Conservation (phyloP, 2,888 invertebrate species). For the Cataglyphis albicans region DNA sequence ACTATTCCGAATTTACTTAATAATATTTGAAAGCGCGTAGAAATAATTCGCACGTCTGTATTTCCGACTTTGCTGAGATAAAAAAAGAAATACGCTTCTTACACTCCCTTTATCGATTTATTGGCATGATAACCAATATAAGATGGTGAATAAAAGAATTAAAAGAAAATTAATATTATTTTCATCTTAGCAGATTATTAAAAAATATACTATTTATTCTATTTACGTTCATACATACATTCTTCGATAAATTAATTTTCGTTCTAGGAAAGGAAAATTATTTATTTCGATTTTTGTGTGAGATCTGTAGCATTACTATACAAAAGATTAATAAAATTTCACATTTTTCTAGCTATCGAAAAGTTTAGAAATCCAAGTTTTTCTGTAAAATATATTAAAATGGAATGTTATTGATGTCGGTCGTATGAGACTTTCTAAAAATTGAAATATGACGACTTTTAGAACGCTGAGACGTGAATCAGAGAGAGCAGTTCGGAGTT, state of each 20-base stretch:
- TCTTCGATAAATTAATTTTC: background rate
- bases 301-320: background rate
- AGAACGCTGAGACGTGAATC: constrained; percentile 3
- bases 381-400: constrained; percentile 16
- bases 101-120: background rate
- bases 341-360: background rate
- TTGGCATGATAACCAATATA: background rate
- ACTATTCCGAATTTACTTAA: constrained; percentile 44
- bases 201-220: background rate
- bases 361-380: background rate
- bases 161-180: background rate
- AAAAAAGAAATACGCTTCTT: constrained; percentile 11
- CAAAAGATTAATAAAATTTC: background rate
- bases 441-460: constrained; percentile 51
- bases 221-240: background rate
- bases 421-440: constrained; percentile 35
- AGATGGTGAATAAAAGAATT: background rate
- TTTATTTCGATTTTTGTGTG: background rate
- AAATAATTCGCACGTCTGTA: constrained; percentile 29
- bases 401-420: constrained; percentile 22
- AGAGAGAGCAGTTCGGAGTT: constrained; percentile 2
- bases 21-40: constrained; percentile 32
- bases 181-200: background rate
- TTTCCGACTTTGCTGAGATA: background rate
- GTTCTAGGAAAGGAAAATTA: background rate